Conservation (phyloP, 2,888 invertebrate species). For the Machimus rusticus region DNA sequence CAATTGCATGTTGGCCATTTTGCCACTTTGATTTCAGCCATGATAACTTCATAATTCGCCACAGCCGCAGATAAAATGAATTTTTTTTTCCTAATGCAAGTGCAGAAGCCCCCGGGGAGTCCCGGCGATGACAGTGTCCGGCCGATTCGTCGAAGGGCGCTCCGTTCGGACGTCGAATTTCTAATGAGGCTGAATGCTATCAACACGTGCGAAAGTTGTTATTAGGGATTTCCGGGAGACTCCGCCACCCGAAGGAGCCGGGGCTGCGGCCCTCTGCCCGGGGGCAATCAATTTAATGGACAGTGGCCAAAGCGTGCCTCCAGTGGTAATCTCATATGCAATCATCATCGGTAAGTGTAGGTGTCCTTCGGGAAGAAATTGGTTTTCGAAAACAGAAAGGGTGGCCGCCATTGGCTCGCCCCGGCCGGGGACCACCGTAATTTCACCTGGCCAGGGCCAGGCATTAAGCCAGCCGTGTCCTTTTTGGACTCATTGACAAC, state of each 20-base stretch:
- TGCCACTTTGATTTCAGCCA: background rate
- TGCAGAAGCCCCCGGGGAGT: background rate
- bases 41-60: conserved; percentile 14
- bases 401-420: background rate
- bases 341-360: background rate
- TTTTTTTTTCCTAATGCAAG: background rate
- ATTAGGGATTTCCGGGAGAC: background rate
- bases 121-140: background rate
- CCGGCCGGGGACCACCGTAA: background rate
- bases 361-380: conserved; percentile 18
- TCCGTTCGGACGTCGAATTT: background rate
- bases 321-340: conserved; percentile 5
- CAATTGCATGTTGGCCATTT: conserved; percentile 9
- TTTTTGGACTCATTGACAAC: conserved; percentile 5
- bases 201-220: conserved; percentile 6
- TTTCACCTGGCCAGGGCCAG: background rate
- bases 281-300: conserved; percentile 24
- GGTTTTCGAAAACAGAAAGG: conserved; percentile 23
- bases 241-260: background rate
- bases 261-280: background rate
- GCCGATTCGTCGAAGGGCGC: background rate
- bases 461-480: background rate
- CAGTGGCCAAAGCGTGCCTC: background rate
- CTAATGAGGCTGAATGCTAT: background rate
- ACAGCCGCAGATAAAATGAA: background rate